Base-by-base conservation (phyloP, 2,113 vertebrate genomes). In the Mirza zaza region DNA sequence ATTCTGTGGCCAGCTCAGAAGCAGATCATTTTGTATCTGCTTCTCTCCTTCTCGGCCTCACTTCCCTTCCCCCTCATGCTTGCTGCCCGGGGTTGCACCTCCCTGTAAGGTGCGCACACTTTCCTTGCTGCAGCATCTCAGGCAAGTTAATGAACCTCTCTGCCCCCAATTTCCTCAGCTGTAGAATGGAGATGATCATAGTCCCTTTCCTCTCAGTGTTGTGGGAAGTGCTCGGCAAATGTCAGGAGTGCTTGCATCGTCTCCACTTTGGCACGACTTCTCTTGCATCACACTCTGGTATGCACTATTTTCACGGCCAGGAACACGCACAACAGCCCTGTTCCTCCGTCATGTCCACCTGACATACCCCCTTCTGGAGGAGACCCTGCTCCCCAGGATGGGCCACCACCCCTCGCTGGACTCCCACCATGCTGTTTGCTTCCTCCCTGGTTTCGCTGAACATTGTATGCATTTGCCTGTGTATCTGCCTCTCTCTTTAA, bases 201-300 rank as follows among this genome's bases (percentile, higher is more conserved):
- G 87, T 29, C 55, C 48, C 48, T 12, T 10, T 11, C 21, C 6
- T 45, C 52, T 0, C 25, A 20, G 73, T 25, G 21, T 8, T 67
- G 75, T 32, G 42, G 11, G 5, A 25, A 59, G 14, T 45, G 6
- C 76, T 80, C 77, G 6, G 29, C 29, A 17, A 81, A 17, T 11
- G 14, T 12, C 71, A 45, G 59, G 45, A 68, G 21, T 10, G 9
- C 73, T 48, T 7, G 42, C 73, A 29, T 27, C 29, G n/a, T 63
- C 68, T 50, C 29, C 12, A 0, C 34, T 5, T 8, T 2, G 20
- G 20, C 12, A 17, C 36, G 5, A 1, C 21, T 32, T 75, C 18
- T 45, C 18, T 27, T 50, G 59, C 1, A 0, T 7, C 45, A 42
- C 36, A n/a, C 20, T 0, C n/a, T 27, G 5, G 10, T 32, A 3